A percentile compares a stretch with the other conserved stretches of the same genome.
Evolutionary conservation across 1,140 invertebrate genomes (phyloP).

Genomic region (Pogonognathellus flavescens): DNA sequence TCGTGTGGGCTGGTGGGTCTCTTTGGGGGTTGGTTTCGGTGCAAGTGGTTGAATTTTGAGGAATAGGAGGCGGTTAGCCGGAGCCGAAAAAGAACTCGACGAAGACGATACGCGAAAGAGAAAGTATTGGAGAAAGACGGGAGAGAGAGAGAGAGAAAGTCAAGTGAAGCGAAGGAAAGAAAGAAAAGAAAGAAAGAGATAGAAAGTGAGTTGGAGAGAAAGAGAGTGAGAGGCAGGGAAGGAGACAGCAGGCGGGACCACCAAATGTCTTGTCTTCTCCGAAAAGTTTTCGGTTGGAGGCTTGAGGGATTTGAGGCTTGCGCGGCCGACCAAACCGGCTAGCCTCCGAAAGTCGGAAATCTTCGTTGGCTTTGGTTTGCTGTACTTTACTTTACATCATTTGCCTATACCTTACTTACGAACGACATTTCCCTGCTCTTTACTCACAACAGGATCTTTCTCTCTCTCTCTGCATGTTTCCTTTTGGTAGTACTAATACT

Average conservation of each 20-base stretch:
- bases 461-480: not conserved
- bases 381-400: not conserved
- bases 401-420: too few species aligned
- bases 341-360: slow-evolving; percentile 62
- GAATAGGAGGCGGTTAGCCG: slow-evolving; percentile 35
- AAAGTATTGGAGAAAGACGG: not conserved
- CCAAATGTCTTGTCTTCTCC: slow-evolving; percentile 42
- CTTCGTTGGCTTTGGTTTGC: slow-evolving; percentile 55
- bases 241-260: slow-evolving; percentile 44
- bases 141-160: slow-evolving; percentile 16
- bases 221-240: slow-evolving; percentile 33
- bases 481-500: too few species aligned
- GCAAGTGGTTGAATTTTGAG: slow-evolving; percentile 54
- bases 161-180: not conserved
- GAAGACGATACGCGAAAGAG: not conserved
- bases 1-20: slow-evolving; percentile 43
- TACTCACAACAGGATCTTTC: not conserved
- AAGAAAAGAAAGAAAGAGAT: not conserved
- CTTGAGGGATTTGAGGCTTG: slow-evolving; percentile 67
- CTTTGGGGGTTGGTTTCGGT: slow-evolving; percentile 51
- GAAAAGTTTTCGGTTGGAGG: slow-evolving; percentile 52
- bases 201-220: slow-evolving; percentile 2
- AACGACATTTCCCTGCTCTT: not conserved
- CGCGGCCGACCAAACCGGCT: slow-evolving; percentile 56
- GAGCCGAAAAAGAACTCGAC: slow-evolving; percentile 25